Evolutionary conservation across 2,113 vertebrate genomes (phyloP).

Genomic region (Rhabdornis inornatus): DNA sequence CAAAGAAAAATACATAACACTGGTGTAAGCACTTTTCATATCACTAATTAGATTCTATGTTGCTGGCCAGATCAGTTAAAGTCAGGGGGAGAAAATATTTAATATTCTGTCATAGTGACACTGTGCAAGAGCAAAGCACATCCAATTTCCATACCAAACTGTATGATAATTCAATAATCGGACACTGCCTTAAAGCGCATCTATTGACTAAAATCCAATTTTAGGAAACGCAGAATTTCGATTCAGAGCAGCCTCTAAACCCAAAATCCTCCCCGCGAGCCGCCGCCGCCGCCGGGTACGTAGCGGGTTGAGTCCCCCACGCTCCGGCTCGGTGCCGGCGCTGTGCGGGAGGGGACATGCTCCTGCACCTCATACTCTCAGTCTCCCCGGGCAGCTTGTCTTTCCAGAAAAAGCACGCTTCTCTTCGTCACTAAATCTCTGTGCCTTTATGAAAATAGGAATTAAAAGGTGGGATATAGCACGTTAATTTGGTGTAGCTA

Average conservation of each 20-base stretch:
- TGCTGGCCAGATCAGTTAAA: not conserved
- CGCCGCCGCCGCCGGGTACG: accelerated
- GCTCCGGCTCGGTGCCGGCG: not conserved
- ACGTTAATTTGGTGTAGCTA: not conserved
- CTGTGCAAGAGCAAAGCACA: not conserved
- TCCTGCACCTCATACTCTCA: not conserved
- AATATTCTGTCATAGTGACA: not conserved
- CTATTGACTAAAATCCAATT: not conserved
- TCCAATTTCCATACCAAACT: not conserved
- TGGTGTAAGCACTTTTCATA: not conserved
- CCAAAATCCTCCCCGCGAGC: not conserved
- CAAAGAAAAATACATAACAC: not conserved
- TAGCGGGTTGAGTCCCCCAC: accelerated
- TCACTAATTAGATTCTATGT: not conserved
- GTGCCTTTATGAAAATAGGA: not conserved
- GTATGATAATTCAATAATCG: not conserved
- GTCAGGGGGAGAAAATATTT: not conserved
- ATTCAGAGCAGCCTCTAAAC: not conserved
- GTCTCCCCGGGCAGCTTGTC: not conserved
- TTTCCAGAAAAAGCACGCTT: not conserved
- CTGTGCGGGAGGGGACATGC: not conserved
- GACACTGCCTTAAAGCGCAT: not conserved
- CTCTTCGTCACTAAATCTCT: not conserved
- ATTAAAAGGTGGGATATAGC: not conserved
- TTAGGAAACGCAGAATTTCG: not conserved